Evolutionary conservation across 1,140 invertebrate genomes (phyloP), one percentile per base, ranked within the genome.

Genomic region (Grapholita molesta): DNA sequence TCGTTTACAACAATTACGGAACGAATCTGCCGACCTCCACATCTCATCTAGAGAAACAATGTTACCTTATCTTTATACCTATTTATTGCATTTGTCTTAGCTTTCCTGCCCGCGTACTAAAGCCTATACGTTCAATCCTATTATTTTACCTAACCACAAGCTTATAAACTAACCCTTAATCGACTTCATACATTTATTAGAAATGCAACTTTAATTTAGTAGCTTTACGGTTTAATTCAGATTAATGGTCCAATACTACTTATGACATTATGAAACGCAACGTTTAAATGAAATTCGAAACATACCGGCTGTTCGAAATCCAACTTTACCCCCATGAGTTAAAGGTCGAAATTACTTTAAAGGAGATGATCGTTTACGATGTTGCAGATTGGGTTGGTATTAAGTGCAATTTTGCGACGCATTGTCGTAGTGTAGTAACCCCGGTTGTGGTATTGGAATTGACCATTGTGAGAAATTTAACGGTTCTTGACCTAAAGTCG

Each of bases 371-470:
- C 24, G 7, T 1, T 32, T 12, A 30, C 1, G 24, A 6, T 9
- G 24, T 28, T 61, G 12, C 12, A 25, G 18, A 18, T 48, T 9
- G 42, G 42, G 42, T 48, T 15, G 55, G 55, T 28, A 28, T 25
- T 28, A 28, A 61, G 55, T 61, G 24, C n/a, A 61, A 28, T 61
- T 61, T 61, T 61, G 55, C 24, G 23, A 61, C 11, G 55, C 55
- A 61, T 61, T 61, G 55, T 61, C 55, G 25, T 23, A 61, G 55
- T 28, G 55, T 61, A 61, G 55, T 61, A 30, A 61, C 55, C 55
- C 55, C 55, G 25, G 55, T 28, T 61, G 55, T 61, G 55, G 55
- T 61, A 15, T 61, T 30, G 25, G 25, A 61, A 61, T 61, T 61
- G 55, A 32, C 24, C 25, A 61, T 61, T 61, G 55, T 61, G 24